Percentiles rank a stretch among this genome's conserved stretches.
These are phyloP conservation scores for Liopterus haemorrhoidalis DNA, from an alignment of 2,888 invertebrate genomes.

Conservation along the genomic window DNA sequence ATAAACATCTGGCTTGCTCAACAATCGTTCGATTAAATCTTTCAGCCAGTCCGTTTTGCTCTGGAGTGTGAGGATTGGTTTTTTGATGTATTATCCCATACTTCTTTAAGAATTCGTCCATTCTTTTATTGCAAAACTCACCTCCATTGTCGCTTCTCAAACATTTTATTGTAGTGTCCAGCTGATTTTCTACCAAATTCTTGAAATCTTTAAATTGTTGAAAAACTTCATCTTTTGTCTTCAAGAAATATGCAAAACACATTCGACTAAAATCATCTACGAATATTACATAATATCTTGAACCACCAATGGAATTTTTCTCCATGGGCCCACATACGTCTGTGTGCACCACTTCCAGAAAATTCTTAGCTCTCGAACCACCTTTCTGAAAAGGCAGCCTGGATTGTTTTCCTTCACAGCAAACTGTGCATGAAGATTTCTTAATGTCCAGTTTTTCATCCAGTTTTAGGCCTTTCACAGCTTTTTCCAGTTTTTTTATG, in stretches of 20 bases:
- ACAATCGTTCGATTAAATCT: conserved; percentile 28
- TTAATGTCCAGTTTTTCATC: conserved; percentile 1
- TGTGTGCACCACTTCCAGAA: conserved; percentile 34
- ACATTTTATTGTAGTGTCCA: conserved; percentile 30
- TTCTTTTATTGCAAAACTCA: conserved; percentile 29
- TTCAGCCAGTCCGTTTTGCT: conserved; percentile 26
- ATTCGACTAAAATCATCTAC: conserved; percentile 34
- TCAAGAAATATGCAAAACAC: conserved; percentile 32
- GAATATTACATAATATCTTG: conserved; percentile 34
- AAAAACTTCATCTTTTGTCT: conserved; percentile 30
- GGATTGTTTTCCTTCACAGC: conserved; percentile 34
- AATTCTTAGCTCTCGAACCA: conserved; percentile 28
- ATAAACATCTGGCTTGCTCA: conserved; percentile 32
- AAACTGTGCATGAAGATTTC: conserved; percentile 19
- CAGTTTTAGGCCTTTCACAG: conserved; percentile 16
- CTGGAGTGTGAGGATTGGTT: conserved; percentile 19
- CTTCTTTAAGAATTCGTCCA: conserved; percentile 26
- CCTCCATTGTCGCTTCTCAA: conserved; percentile 32
- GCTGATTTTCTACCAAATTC: conserved; percentile 30
- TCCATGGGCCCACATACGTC: conserved; percentile 36
- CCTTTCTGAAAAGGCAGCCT: conserved; percentile 32
- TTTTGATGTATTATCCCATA: conserved; percentile 22
- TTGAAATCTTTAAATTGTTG: conserved; percentile 29
- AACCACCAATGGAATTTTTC: conserved; percentile 28
- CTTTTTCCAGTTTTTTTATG: conserved; percentile 20